phyloP scores from a whole-genome alignment of 1,140 invertebrate species.

The Musca vetustissima region DNA sequence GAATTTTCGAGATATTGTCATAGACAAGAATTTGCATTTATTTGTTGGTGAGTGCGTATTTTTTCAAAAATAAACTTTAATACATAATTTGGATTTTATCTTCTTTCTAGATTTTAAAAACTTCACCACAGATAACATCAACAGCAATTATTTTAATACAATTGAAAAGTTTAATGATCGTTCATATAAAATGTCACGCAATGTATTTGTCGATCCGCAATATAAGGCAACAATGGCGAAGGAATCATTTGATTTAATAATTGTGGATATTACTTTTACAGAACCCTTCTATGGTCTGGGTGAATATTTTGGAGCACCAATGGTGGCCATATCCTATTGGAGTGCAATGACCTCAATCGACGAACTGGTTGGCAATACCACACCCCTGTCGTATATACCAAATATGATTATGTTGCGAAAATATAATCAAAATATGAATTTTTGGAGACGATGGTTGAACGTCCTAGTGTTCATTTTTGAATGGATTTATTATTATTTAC shows the following conservation, averaged over 20 bases:
- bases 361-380: conserved; percentile 45
- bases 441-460: conserved; percentile 5
- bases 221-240: conserved; percentile 26
- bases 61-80: background rate
- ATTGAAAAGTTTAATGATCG: conserved; percentile 6
- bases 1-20: conserved; percentile 43
- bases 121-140: background rate
- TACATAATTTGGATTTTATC: too few species aligned
- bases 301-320: conserved; percentile 43
- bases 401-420: conserved; percentile 38
- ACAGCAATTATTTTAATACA: conserved; percentile 3
- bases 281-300: conserved; percentile 47
- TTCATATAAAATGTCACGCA: conserved; percentile 25
- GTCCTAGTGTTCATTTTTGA: background rate
- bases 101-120: conserved; percentile 5
- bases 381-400: conserved; percentile 51
- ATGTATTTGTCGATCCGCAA: conserved; percentile 22
- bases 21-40: conserved; percentile 33
- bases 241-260: conserved; percentile 45
- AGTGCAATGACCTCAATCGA: conserved; percentile 46
- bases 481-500: background rate
- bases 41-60: conserved; percentile 32
- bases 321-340: conserved; percentile 46
- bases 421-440: background rate
- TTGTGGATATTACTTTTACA: conserved; percentile 43